phyloP scores from a whole-genome alignment of 2,113 vertebrate genomes.

The Oryzias curvinotus region DNA sequence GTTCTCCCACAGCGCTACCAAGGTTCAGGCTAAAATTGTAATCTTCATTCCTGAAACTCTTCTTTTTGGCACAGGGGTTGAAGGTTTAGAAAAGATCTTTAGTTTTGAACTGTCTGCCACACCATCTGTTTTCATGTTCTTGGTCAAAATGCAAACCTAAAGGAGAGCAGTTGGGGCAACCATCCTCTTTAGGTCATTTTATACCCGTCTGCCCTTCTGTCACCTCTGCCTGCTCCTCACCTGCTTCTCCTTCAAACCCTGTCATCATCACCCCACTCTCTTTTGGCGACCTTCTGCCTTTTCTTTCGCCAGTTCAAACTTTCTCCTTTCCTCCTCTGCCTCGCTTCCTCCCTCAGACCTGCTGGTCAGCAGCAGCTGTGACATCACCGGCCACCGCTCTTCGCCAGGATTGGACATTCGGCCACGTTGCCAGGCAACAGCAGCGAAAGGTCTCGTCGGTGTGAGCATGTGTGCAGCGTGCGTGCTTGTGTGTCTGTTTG shows the following conservation, averaged over 20 bases:
- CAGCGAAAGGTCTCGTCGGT: constrained; percentile 80
- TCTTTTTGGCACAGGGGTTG: constrained; percentile 18
- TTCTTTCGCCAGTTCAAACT: constrained; percentile 55
- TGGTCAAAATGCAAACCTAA: too few species aligned
- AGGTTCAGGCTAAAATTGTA: constrained; percentile 68
- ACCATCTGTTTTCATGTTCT: too few species aligned
- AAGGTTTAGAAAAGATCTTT: background rate
- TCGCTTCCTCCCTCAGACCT: constrained; percentile 52
- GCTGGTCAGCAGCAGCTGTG: constrained; percentile 82
- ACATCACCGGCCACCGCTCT: constrained; percentile 82
- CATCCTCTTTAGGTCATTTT: background rate
- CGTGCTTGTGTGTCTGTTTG: constrained; percentile 64
- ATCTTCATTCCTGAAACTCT: constrained; percentile 25
- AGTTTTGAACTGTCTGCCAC: too few species aligned
- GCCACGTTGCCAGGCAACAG: constrained; percentile 84
- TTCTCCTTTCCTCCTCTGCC: constrained; percentile 51
- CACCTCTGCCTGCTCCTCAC: constrained; percentile 23
- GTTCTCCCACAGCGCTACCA: constrained; percentile 61
- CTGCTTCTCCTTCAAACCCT: constrained; percentile 22
- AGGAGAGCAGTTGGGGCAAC: background rate
- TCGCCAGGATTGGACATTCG: constrained; percentile 79
- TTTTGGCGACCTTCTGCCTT: constrained; percentile 20
- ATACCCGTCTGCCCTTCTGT: constrained; percentile 11
- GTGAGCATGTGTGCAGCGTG: constrained; percentile 56
- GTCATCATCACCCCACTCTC: constrained; percentile 38